Percentiles rank a stretch among this genome's conserved stretches.
These are phyloP conservation scores for Oophaga sylvatica DNA, from an alignment of 2,797 vertebrate species.

Conservation along the genomic window DNA sequence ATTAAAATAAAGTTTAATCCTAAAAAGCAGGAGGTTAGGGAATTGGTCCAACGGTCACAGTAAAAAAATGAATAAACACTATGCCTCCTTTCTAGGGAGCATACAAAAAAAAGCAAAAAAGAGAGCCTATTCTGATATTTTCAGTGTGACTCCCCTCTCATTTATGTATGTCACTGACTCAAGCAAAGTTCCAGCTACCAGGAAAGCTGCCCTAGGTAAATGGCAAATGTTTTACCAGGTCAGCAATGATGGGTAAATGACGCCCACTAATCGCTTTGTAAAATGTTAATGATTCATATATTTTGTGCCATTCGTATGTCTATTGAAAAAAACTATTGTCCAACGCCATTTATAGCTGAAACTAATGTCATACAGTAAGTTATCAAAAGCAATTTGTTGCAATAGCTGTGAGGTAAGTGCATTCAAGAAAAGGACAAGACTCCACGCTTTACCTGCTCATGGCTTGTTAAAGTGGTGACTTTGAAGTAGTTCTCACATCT, in stretches of 20 bases:
- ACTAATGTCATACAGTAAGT: neutral
- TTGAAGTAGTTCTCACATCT: conserved; percentile 41
- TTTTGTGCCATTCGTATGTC: neutral
- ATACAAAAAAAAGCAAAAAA: too few species aligned
- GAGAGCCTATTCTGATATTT: neutral
- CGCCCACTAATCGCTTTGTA: neutral
- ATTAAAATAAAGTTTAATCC: too few species aligned
- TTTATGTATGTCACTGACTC: neutral
- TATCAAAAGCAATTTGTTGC: neutral
- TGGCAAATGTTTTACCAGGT: neutral
- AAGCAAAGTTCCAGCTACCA: neutral
- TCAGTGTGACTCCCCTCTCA: neutral
- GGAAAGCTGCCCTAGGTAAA: neutral
- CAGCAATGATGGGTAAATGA: neutral
- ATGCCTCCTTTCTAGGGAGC: neutral
- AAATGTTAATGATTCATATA: neutral
- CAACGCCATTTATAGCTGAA: neutral
- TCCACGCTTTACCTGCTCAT: neutral
- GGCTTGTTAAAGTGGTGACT: conserved; percentile 1
- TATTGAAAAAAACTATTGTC: neutral
- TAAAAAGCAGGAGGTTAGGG: neutral
- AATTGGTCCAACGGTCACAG: neutral
- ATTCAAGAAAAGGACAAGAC: neutral
- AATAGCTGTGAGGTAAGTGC: neutral
- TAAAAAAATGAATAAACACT: neutral